Evolutionary conservation across 2,888 invertebrate species (phyloP), one percentile per base, ranked within the genome.

Genomic region (Brassicogethes aeneus): DNA sequence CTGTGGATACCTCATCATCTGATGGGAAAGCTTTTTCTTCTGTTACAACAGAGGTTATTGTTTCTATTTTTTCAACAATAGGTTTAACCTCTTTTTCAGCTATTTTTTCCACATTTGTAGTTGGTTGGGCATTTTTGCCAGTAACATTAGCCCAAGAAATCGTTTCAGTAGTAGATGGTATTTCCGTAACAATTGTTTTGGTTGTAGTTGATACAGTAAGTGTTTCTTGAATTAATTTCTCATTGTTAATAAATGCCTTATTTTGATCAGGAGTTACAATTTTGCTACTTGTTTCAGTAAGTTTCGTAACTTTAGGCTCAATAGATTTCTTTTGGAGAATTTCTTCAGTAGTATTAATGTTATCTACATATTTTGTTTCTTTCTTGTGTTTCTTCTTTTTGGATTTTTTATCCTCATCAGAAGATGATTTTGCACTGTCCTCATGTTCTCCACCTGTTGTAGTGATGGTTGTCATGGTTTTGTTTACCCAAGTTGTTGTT

Each of bases 381-480:
- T 32, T 32, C 32, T 32, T 32, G 14, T 32, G 5, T 32, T 32
- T 32, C 32, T 32, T 32, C 32, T 32, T 32, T 10, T 23, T 23
- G 10, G 23, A 23, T 23, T 23, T 23, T 32, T 12, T 13, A 12
- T 32, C 23, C 10, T 23, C 10, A 23, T 23, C 23, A 23, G 23
- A 23, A 23, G 23, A 7, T 23, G n/a, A n/a, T n/a, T 7, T 32
- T 10, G 13, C 32, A 32, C 12, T 10, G 10, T 32, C 13, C 12
- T 32, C 14, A 12, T 32, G 8, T 23, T 23, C 10, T 23, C 23
- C 14, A 32, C 12, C 14, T 32, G 32, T 13, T 13, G 8, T 10
- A 32, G 32, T 10, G 5, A 13, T 15, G n/a, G 36, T 36, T 17
- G 36, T 36, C n/a, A 17, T 17, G n/a, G 36, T 36, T 36, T 36